phyloP scores from a whole-genome alignment of 2,797 vertebrate species.

The Babyrousa celebensis region DNA sequence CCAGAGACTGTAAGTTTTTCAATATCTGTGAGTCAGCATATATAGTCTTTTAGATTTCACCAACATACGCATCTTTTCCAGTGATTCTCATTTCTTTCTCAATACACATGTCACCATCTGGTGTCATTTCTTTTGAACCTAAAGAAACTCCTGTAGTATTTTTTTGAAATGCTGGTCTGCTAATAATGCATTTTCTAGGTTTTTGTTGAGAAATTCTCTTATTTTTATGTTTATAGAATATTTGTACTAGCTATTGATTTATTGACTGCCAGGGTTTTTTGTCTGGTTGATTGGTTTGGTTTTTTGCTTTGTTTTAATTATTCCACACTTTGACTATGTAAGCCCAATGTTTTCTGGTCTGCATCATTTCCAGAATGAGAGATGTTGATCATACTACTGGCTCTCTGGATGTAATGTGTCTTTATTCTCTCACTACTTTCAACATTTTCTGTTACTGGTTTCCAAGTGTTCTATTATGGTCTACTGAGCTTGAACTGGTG shows the following conservation, averaged over 20 bases:
- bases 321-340: background rate
- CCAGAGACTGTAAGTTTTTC: too few species aligned
- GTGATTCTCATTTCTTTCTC: background rate
- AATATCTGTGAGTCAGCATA: too few species aligned
- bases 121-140: background rate
- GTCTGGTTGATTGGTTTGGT: background rate
- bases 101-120: background rate
- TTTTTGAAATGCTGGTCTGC: background rate
- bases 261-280: background rate
- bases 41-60: background rate
- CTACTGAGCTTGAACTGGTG: background rate
- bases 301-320: background rate
- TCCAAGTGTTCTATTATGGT: background rate
- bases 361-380: background rate
- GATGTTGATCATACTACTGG: background rate
- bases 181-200: background rate
- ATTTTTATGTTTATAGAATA: background rate
- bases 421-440: background rate
- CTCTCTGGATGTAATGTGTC: background rate
- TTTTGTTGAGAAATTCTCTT: background rate
- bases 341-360: background rate
- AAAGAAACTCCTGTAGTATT: slow-evolving; percentile 1
- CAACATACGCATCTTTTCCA: background rate
- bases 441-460: background rate
- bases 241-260: background rate